Evolutionary conservation across 2,797 vertebrate genomes (phyloP).

Genomic region (Lemur catta): DNA sequence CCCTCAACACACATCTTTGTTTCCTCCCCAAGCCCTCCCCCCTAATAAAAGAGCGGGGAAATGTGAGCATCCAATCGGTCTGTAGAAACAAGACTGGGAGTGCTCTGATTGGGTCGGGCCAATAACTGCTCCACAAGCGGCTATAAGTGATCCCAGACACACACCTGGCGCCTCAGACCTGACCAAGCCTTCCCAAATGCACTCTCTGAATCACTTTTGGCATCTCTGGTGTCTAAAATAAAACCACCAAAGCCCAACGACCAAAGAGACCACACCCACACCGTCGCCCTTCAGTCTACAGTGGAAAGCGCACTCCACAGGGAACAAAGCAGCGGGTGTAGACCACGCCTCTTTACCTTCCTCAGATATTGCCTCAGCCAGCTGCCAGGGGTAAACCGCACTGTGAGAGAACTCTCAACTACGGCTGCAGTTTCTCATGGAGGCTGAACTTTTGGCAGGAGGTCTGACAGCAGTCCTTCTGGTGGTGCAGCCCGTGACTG

Average conservation of each 20-base stretch:
- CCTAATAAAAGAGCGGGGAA: not conserved
- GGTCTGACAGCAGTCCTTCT: slow-evolving; percentile 80
- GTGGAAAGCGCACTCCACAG: slow-evolving; percentile 74
- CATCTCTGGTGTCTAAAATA: slow-evolving; percentile 33
- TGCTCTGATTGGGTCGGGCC: not conserved
- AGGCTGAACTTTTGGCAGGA: slow-evolving; percentile 80
- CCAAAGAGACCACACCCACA: slow-evolving; percentile 65
- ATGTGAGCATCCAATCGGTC: not conserved
- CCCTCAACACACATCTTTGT: not conserved
- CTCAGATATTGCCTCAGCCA: slow-evolving; percentile 80
- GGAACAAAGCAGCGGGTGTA: slow-evolving; percentile 76
- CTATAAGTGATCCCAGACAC: not conserved
- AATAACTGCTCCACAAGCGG: not conserved
- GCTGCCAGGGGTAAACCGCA: slow-evolving; percentile 79
- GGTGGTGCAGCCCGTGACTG: slow-evolving; percentile 78
- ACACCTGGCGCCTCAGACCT: not conserved
- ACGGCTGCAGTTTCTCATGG: slow-evolving; percentile 78
- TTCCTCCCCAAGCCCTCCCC: not conserved
- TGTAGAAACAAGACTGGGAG: not conserved
- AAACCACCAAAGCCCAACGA: slow-evolving; percentile 62
- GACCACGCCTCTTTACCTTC: slow-evolving; percentile 80
- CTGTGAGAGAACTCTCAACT: slow-evolving; percentile 80
- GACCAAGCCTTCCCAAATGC: slow-evolving; percentile 17
- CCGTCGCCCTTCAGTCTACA: slow-evolving; percentile 59
- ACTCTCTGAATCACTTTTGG: slow-evolving; percentile 10